Base-by-base conservation (phyloP, 2,113 vertebrate species). In the Hippocampus barbouri region DNA sequence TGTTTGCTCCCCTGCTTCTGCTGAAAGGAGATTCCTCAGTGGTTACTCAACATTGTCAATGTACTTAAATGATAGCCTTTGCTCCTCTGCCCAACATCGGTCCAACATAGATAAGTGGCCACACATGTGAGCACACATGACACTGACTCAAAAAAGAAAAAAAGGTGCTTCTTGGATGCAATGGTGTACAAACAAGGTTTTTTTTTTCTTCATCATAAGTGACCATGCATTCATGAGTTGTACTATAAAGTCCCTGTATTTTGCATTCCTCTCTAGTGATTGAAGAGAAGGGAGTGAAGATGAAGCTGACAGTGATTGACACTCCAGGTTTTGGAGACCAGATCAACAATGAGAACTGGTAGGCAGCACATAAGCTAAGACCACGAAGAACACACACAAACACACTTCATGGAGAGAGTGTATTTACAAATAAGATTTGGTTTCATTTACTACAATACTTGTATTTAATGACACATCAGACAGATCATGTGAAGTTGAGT, bases 321-420 rank as follows among this genome's bases (percentile, higher is more conserved):
- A 98, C 97, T 0, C 97, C 97, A 0, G 97, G 97, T 68, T 98
- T 98, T 7, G 97, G 96, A 76, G 97, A 98, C 85, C 96, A 97
- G 86, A 98, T 98, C 86, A 98, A 98, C 92, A 98, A 98, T 2
- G 94, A 96, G 61, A 96, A 98, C 86, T 98, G 96, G 97, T 98
- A 86, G 85, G 91, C 61, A 0, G 2, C 45, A 18, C 47, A 41
- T 2, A 12, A 57, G 5, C 11, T 23, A 43, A 60, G 8, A 16
- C 12, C 2, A 49, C 25, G 4, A 43, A 45, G 5, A 45, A 15
- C 38, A 65, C 30, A 14, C 21, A n/a, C 30, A 41, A 12, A 40
- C 30, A 62, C 16, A 11, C 54, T 49, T 1, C 18, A 51, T 4
- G 20, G 12, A 51, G 12, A 57, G 21, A 25, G 8, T 23, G 10